Base-by-base conservation (phyloP, 30 jellyfish, hydroid and myxozoan species). In the Clytia hemisphaerica region DNA sequence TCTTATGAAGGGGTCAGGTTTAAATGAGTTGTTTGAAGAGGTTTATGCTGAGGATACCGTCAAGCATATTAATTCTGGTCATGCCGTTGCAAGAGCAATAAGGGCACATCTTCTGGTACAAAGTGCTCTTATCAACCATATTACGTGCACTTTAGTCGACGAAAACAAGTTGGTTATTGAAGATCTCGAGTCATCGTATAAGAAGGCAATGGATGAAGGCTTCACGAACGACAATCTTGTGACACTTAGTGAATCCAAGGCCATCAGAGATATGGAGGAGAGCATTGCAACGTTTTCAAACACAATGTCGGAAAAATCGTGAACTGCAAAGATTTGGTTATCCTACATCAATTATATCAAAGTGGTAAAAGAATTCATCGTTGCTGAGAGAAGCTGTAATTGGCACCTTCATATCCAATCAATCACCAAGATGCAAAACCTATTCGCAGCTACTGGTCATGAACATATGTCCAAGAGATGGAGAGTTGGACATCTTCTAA, bases 391-490 rank as follows among this genome's bases (percentile, higher is more conserved):
- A 55, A 46, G 60, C 32, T 35, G 49, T 2, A 59, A 77, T 53
- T 67, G 85, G 86, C 45, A 24, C 1, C 31, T 66, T 31, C 87
- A 77, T 33, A 67, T 65, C 1, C 40, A 49, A 32, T 22, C 47
- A 14, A 12, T 61, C 12, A 2, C 79, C 18, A 46, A 77, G 10
- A 77, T 67, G 92, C 79, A 67, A 1, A 42, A 42, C 28, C 37
- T 58, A 2, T 51, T 75, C 32, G 89, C 89, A 4, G 89, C 83
- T 4, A 6, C 89, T 22, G 89, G 89, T 18, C 89, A 75, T 48
- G 86, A 32, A 14, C 68, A 4, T 77, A 77, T 54, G 34, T 77
- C 37, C 92, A 68, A 53, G 58, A 47, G 25, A 77, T 77, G 92
- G 18, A 35, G 31, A 21, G 5, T 49, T 79, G 67, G 24, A 67